Conservation (phyloP, 2,888 invertebrate genomes). For the Cordylochernes scorpioides region DNA sequence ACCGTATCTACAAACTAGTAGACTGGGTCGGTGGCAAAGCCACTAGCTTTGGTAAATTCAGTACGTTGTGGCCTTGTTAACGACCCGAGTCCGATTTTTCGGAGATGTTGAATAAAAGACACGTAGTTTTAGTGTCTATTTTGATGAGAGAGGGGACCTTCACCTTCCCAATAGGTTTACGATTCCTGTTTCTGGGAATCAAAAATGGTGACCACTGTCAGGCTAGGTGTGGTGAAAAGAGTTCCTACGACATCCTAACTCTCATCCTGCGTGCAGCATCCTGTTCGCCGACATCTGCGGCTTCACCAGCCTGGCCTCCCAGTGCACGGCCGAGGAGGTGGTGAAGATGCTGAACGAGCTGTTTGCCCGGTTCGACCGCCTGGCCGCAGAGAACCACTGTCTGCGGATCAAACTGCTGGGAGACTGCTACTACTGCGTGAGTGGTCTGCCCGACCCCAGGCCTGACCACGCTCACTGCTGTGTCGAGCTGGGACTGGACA, state of each 20-base stretch:
- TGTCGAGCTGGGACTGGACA: slow-evolving; percentile 92
- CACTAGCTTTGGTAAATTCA: too few species aligned
- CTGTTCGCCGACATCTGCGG: slow-evolving; percentile 79
- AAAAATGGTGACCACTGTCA: too few species aligned
- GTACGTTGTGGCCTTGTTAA: too few species aligned
- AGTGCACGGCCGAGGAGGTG: slow-evolving; percentile 70
- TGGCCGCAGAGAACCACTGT: slow-evolving; percentile 80
- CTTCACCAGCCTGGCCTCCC: slow-evolving; percentile 42
- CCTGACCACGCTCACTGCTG: slow-evolving; percentile 86
- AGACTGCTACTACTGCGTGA: slow-evolving; percentile 58
- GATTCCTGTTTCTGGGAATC: too few species aligned
- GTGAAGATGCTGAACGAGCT: slow-evolving; percentile 64
- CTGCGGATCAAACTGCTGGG: slow-evolving; percentile 82
- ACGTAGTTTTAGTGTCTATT: too few species aligned
- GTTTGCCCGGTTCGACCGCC: slow-evolving; percentile 62
- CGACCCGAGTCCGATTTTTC: too few species aligned
- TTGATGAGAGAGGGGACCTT: too few species aligned
- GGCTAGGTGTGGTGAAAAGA: too few species aligned
- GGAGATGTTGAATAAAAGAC: too few species aligned
- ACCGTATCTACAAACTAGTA: too few species aligned
- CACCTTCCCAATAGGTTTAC: too few species aligned
- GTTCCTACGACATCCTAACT: background rate
- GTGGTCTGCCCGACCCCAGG: slow-evolving; percentile 65
- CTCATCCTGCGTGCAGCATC: slow-evolving; percentile 35
- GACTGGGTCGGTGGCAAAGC: too few species aligned